phyloP scores from a whole-genome alignment of 2,113 vertebrate species.

The Xenopus laevis region DNA sequence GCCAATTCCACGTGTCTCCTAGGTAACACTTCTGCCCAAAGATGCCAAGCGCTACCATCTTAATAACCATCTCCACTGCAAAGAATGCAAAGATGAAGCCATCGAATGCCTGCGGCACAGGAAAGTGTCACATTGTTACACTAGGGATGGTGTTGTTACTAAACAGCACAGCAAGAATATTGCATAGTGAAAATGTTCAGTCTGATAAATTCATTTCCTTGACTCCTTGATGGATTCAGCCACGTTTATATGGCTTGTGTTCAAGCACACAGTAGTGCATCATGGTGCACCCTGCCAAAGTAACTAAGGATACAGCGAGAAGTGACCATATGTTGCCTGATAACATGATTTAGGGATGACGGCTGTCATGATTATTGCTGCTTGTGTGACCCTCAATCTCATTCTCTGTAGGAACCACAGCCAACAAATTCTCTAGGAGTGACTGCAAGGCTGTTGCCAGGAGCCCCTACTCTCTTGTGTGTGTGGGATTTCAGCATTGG shows the following conservation, averaged over 20 bases:
- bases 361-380: conserved; percentile 11
- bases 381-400: conserved; percentile 33
- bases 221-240: too few relatives aligned
- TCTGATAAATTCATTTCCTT: too few relatives aligned
- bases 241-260: too few relatives aligned
- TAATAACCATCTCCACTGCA: conserved; percentile 96
- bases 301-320: not conserved
- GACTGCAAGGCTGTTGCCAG: conserved; percentile 14
- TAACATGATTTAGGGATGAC: conserved; percentile 34
- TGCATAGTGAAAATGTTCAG: too few relatives aligned
- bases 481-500: not conserved
- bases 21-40: conserved; percentile 96
- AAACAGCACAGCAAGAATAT: too few relatives aligned
- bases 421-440: conserved; percentile 22
- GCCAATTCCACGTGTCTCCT: conserved; percentile 95
- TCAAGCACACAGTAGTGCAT: too few relatives aligned
- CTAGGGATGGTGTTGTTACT: too few relatives aligned
- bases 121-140: conserved; percentile 22
- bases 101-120: conserved; percentile 77
- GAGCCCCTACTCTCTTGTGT: not conserved
- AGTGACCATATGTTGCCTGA: not conserved
- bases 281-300: not conserved
- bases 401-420: conserved; percentile 22
- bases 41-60: conserved; percentile 95
- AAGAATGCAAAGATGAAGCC: conserved; percentile 98